Base-by-base conservation (phyloP, 2,113 vertebrate species). In the Tylochromis polylepis region DNA sequence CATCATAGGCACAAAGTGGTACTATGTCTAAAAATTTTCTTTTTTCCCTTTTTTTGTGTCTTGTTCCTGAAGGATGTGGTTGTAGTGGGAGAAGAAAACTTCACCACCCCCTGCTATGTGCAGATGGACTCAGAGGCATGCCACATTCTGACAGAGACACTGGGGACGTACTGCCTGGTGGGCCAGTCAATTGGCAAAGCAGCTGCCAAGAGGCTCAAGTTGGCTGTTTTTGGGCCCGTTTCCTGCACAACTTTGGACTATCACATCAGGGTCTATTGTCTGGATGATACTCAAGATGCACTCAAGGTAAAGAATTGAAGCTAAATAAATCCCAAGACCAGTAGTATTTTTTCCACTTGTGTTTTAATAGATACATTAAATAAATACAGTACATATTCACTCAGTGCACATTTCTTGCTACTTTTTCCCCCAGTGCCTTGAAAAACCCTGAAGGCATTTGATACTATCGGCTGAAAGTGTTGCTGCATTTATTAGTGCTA, bases 51-150 rank as follows among this genome's bases (percentile, higher is more conserved):
- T 56, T 87, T 18, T 89, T 91, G 27, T 87, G 14, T 87, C 20
- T 88, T 62, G 11, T 65, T 79, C 27, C 79, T 36, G 1, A 93
- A 99, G 98, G 98, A 99, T 18, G 97, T 98, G 80, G 98, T 99
- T 62, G 97, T 97, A 14, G 97, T 99, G 0, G 98, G 98, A 77
- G 98, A 98, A 86, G 98, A 99, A 85, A 98, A 98, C 94, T 98
- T 99, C 92, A 98, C 97, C 16, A 99, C 98, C 1, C 98, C 98
- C 0, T 99, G 98, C 95, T 99, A 99, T 85, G 96, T 98, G 86
- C 98, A 99, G 94, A 93, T 99, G 96, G 97, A 99, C 22, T 91
- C 93, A 1, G 97, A 98, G 80, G 97, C 98, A n/a, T 98, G 98
- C 94, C 98, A 98, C 92, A 96, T 99, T 89, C 95, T 99, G 89